Conservation (phyloP, 2,113 vertebrate genomes). For the Peromyscus maniculatus region DNA sequence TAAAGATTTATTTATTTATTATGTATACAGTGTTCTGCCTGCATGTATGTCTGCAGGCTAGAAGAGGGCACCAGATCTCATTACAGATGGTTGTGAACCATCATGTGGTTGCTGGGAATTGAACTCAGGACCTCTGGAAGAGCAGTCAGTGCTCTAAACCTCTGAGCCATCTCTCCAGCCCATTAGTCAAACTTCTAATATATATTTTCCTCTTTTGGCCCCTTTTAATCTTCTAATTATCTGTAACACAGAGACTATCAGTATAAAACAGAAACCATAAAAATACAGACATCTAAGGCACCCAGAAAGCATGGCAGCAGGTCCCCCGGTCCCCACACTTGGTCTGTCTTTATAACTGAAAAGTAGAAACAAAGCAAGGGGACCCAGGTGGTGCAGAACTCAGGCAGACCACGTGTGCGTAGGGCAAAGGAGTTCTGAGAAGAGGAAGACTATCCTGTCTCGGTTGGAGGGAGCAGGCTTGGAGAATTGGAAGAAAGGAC, state of each 20-base stretch:
- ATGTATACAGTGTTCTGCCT: too few relatives aligned
- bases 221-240: not conserved
- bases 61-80: too few relatives aligned
- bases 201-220: not conserved
- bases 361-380: not conserved
- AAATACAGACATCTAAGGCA: not conserved
- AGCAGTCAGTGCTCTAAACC: too few relatives aligned
- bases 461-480: not conserved
- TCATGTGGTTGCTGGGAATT: too few relatives aligned
- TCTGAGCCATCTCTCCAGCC: too few relatives aligned
- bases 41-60: too few relatives aligned
- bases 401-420: not conserved
- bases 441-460: not conserved
- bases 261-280: not conserved
- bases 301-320: not conserved
- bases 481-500: not conserved
- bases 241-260: not conserved
- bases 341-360: not conserved
- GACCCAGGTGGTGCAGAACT: not conserved
- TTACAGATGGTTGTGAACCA: too few relatives aligned
- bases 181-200: not conserved
- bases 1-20: too few relatives aligned
- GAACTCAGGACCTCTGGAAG: too few relatives aligned
- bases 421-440: not conserved
- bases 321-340: accelerated